Conservation (phyloP, 35 echinoderm and acorn worm species). For the Apostichopus parvimensis region DNA sequence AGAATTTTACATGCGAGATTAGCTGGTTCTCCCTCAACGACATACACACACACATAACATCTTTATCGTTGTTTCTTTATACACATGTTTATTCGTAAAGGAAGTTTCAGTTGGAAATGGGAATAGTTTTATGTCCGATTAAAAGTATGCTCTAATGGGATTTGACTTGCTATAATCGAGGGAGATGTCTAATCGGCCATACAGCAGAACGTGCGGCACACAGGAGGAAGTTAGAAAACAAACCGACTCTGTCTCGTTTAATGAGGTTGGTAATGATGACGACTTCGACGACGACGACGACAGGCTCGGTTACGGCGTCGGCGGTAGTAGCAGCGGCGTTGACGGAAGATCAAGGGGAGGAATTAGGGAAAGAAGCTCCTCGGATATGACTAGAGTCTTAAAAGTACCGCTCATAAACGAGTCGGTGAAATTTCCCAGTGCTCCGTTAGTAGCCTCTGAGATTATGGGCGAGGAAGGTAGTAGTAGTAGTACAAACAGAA, state of each 20-base stretch:
- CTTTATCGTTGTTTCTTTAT: background rate
- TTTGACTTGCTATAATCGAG: background rate
- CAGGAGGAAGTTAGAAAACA: background rate
- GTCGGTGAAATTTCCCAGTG: conserved; percentile 35
- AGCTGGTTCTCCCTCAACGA: background rate
- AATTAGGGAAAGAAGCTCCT: conserved; percentile 17
- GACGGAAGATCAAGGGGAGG: background rate
- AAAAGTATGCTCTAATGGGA: conserved; percentile 10
- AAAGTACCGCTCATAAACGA: conserved; percentile 1
- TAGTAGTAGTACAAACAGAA: background rate
- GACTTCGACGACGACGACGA: background rate
- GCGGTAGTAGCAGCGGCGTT: background rate
- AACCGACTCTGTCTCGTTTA: background rate
- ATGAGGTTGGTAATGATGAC: conserved; percentile 20
- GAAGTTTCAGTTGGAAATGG: background rate
- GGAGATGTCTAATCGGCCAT: conserved; percentile 2
- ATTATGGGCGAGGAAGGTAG: background rate
- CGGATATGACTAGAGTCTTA: conserved; percentile 19
- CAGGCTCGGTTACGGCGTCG: background rate
- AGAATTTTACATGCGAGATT: background rate
- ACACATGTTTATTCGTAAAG: background rate
- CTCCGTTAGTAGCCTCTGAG: conserved; percentile 11
- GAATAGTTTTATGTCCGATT: conserved; percentile 2
- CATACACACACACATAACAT: background rate
- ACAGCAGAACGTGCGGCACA: background rate